Evolutionary conservation across 2,113 vertebrate species (phyloP), one percentile per base, ranked within the genome.

Genomic region (Myotis lucifugus): DNA sequence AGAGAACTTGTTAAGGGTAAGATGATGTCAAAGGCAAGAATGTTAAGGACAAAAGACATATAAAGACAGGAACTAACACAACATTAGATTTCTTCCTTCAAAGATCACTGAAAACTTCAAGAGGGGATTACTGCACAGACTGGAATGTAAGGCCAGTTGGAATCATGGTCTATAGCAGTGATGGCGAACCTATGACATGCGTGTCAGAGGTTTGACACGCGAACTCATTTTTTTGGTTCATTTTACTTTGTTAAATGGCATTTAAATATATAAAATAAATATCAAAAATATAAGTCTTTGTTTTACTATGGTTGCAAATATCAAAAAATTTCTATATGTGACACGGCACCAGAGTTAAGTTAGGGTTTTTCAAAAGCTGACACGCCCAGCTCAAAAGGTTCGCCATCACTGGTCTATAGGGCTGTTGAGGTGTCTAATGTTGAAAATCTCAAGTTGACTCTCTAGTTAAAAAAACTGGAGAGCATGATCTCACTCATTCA

Each of bases 391-490:
- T 37, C 37, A 37, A 37, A 37, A 37, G 37, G 37, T 37, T 37
- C 37, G 37, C 37, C 37, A 37, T 37, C 37, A 37, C 37, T n/a
- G 17, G 61, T 91, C 77, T 86, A 61, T 5, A 17, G 29, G 73
- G 64, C 73, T 95, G 86, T 81, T 90, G 50, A 93, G 79, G 74
- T 72, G 29, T 52, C 85, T 66, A 29, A 88, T 34, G 64, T 27
- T 96, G 66, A 95, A 97, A 93, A 92, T 95, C 15, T 82, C 74
- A 94, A 86, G 37, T 50, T 88, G 73, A 92, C 32, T 94, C 83
- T 82, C 84, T 52, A 94, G 52, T 64, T 88, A 21, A 90, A 92
- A 95, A 87, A 78, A 34, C 59, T 97, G 93, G 93, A 96, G 52
- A 86, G 18, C 37, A 37, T 37, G 37, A 37, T 37, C 37, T 37